Conservation (phyloP, 2,797 vertebrate genomes). For the Hydrophis major region DNA sequence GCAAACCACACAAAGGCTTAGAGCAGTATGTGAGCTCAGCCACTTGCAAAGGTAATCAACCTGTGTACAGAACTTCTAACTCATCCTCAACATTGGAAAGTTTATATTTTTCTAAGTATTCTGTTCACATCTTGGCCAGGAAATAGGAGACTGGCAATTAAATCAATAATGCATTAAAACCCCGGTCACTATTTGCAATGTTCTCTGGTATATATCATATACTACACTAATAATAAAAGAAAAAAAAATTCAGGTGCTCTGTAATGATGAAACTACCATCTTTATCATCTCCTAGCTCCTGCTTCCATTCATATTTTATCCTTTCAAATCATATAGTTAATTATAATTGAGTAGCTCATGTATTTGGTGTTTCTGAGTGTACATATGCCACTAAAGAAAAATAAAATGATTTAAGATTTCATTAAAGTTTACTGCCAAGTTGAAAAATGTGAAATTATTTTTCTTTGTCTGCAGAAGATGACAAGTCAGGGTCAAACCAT, state of each 20-base stretch:
- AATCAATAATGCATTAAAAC: slow-evolving; percentile 22
- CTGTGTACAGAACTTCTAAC: neutral
- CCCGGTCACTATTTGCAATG: neutral
- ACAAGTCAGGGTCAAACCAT: slow-evolving; percentile 74
- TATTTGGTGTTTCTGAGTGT: neutral
- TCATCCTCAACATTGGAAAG: neutral
- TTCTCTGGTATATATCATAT: neutral
- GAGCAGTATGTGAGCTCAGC: neutral
- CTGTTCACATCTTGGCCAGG: neutral
- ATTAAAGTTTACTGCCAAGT: slow-evolving; percentile 5
- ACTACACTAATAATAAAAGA: neutral
- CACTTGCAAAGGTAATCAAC: neutral
- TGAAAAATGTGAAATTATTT: slow-evolving; percentile 22
- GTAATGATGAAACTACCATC: slow-evolving; percentile 20
- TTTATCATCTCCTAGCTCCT: neutral
- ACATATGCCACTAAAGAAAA: neutral
- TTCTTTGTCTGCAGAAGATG: slow-evolving; percentile 73
- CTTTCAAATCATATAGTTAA: neutral
- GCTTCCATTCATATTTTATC: neutral
- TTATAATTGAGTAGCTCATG: neutral
- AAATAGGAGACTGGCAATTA: slow-evolving; percentile 15
- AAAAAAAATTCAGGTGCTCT: neutral
- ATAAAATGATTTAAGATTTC: neutral
- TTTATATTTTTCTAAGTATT: slow-evolving; percentile 15
- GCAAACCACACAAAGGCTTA: neutral